phyloP scores from a whole-genome alignment of 2,888 invertebrate genomes.

The Plagiodera versicolora region DNA sequence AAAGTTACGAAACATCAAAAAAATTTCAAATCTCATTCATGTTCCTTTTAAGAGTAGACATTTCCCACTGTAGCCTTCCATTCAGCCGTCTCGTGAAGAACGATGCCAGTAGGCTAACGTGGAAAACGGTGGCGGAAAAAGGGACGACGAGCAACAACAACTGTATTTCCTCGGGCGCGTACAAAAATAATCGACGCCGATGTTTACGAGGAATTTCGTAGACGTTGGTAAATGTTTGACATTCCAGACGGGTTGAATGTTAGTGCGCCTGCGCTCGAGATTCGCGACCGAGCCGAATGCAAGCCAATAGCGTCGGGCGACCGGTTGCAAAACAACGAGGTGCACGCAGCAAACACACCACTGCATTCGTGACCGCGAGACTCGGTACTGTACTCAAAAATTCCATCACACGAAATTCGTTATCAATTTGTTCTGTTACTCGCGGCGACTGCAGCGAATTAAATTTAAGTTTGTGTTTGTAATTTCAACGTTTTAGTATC shows the following conservation, averaged over 20 bases:
- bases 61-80: too few relatives aligned
- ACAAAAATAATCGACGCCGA: neutral
- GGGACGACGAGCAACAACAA: too few relatives aligned
- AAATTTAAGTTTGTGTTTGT: conserved; percentile 38
- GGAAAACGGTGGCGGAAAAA: too few relatives aligned
- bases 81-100: too few relatives aligned
- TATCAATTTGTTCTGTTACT: conserved; percentile 28
- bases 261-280: conserved; percentile 45
- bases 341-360: conserved; percentile 50
- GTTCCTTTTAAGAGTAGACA: too few relatives aligned
- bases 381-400: conserved; percentile 42
- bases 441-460: conserved; percentile 6
- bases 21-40: too few relatives aligned
- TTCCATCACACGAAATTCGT: conserved; percentile 37
- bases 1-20: too few relatives aligned
- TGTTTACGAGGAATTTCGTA: conserved; percentile 31
- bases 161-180: neutral
- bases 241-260: conserved; percentile 47
- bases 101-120: too few relatives aligned
- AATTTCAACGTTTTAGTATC: conserved; percentile 31
- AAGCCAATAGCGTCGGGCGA: conserved; percentile 41
- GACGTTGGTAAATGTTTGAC: conserved; percentile 40
- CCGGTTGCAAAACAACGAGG: conserved; percentile 55
- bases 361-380: conserved; percentile 51
- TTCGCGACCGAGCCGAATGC: conserved; percentile 52